phyloP scores from a whole-genome alignment of 2,888 invertebrate species.

The Drepana falcataria region DNA sequence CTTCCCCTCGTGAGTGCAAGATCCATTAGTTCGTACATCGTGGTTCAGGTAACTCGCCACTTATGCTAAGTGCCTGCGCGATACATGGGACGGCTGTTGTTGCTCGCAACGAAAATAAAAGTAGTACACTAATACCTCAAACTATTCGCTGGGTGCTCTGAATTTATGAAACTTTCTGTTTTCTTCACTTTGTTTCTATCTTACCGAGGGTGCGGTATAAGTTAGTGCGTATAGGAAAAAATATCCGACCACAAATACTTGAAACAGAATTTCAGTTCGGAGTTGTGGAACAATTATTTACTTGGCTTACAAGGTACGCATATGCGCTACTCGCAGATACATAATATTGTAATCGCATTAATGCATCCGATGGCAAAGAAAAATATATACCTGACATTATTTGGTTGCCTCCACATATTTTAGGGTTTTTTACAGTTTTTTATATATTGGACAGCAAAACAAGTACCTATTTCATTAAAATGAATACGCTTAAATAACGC shows the following conservation, averaged over 20 bases:
- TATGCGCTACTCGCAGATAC: too few relatives aligned
- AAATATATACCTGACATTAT: too few relatives aligned
- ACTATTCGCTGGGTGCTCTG: not conserved
- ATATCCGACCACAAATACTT: slow-evolving; percentile 3
- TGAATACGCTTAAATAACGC: too few relatives aligned
- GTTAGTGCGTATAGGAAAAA: not conserved
- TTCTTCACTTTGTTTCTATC: not conserved
- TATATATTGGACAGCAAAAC: too few relatives aligned
- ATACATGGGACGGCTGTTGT: slow-evolving; percentile 25
- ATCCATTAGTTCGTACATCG: slow-evolving; percentile 6
- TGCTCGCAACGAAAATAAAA: slow-evolving; percentile 3
- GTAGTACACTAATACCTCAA: not conserved
- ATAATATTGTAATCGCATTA: too few relatives aligned
- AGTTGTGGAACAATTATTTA: too few relatives aligned
- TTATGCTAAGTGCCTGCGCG: slow-evolving; percentile 64
- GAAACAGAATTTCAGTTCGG: too few relatives aligned
- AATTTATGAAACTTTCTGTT: slow-evolving; percentile 1
- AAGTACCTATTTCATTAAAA: too few relatives aligned
- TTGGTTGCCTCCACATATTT: too few relatives aligned
- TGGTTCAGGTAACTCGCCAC: slow-evolving; percentile 57
- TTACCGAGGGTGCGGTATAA: not conserved
- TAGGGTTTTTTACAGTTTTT: too few relatives aligned
- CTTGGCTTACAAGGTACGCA: too few relatives aligned
- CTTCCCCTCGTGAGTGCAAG: not conserved
- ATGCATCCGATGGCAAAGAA: too few relatives aligned